phyloP scores from a whole-genome alignment of 2,888 invertebrate species.

The Amiota mariae region DNA sequence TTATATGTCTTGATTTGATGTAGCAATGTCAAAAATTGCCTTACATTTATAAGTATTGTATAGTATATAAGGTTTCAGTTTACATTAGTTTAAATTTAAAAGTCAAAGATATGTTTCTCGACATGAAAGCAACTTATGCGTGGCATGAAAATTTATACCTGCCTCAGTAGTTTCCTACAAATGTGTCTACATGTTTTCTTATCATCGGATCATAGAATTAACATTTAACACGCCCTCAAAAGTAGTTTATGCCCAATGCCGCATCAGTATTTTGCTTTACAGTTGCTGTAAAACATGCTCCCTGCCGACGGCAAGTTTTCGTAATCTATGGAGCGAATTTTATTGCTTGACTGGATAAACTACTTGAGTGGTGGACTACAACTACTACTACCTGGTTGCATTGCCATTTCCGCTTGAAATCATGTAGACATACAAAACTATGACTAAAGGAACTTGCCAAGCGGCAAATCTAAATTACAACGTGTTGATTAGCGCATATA shows the following conservation, averaged over 20 bases:
- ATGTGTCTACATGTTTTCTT: constrained; percentile 27
- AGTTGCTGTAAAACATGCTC: constrained; percentile 1
- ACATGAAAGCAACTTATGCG: neutral
- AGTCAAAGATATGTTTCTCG: no score
- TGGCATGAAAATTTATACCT: constrained; percentile 1
- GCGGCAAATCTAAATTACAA: constrained; percentile 20
- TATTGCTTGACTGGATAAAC: neutral
- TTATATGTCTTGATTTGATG: no score
- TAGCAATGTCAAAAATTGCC: no score
- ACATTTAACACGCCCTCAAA: constrained; percentile 24
- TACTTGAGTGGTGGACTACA: neutral
- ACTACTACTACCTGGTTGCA: neutral
- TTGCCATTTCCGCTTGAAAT: constrained; percentile 28
- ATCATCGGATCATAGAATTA: constrained; percentile 26
- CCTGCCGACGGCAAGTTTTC: neutral
- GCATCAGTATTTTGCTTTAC: neutral
- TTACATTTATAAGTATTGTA: no score
- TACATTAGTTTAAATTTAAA: no score
- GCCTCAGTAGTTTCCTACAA: neutral
- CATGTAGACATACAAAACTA: neutral
- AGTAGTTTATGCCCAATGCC: constrained; percentile 13
- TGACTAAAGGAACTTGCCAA: constrained; percentile 1
- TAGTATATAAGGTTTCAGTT: no score
- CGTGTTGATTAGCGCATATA: constrained; percentile 29
- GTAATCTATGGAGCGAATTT: constrained; percentile 13